phyloP scores from a whole-genome alignment of 2,797 vertebrate species.

The Phrynocephalus guinanensis region DNA sequence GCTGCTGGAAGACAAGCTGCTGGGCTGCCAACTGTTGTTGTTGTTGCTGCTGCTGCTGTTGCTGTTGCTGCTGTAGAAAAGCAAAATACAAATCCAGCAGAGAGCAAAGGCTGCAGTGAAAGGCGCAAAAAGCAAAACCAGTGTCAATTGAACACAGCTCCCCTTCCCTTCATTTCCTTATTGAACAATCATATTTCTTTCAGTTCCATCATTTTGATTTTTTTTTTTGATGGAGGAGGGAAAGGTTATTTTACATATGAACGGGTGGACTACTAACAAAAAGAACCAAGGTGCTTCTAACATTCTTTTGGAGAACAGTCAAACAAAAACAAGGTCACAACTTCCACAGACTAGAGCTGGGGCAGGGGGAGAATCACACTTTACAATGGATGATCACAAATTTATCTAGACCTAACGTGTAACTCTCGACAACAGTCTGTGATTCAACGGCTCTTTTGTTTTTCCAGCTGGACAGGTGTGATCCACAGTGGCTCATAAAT shows the following conservation, averaged over 20 bases:
- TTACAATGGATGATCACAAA: slow-evolving; percentile 70
- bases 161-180: slow-evolving; percentile 42
- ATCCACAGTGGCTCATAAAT: slow-evolving; percentile 73
- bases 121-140: slow-evolving; percentile 35
- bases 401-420: slow-evolving; percentile 73
- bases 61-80: slow-evolving; percentile 51
- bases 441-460: slow-evolving; percentile 69
- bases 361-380: slow-evolving; percentile 9
- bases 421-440: slow-evolving; percentile 61
- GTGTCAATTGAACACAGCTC: slow-evolving; percentile 22
- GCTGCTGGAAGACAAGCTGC: slow-evolving; percentile 99
- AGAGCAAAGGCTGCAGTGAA: slow-evolving; percentile 30
- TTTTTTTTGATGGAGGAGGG: background rate
- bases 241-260: slow-evolving; percentile 44
- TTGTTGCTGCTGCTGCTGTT: slow-evolving; percentile 85
- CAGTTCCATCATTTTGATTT: slow-evolving; percentile 35
- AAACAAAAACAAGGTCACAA: slow-evolving; percentile 48
- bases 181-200: slow-evolving; percentile 52
- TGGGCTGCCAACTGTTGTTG: slow-evolving; percentile 99
- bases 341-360: slow-evolving; percentile 28
- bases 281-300: slow-evolving; percentile 51
- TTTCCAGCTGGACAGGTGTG: slow-evolving; percentile 77
- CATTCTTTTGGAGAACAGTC: slow-evolving; percentile 51
- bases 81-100: slow-evolving; percentile 27
- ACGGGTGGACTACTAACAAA: slow-evolving; percentile 35